Evolutionary conservation across 2,888 invertebrate genomes (phyloP), one percentile per base, ranked within the genome.

Genomic region (Rhaphigaster nebulosa): DNA sequence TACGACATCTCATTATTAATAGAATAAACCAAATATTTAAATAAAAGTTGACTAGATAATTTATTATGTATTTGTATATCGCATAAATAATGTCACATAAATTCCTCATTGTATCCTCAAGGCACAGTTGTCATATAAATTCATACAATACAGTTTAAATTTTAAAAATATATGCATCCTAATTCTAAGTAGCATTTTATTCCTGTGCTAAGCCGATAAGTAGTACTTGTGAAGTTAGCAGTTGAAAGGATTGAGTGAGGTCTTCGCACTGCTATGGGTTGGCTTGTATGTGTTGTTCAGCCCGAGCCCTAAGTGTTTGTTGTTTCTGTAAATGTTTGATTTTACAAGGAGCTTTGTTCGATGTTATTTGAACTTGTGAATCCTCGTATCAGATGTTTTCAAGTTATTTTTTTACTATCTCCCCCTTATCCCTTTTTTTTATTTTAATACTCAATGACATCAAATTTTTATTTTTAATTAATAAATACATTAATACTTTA

Each of bases 241-340:
- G 34, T 34, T 34, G 70, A 38, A 70, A 34, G 70, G 70, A 15
- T 70, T 34, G 34, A 34, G 70, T 65, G 65, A 65, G 29, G 70
- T 34, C 70, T 70, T 70, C 1, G 34, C 34, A 34, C 3, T 34
- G 20, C 34, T 18, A 70, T 34, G 70, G 70, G 34, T 70, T 70
- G 15, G 70, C 18, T 34, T 60, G 60, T 65, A 26, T 65, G 65
- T 65, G 65, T 65, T 70, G 13, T 70, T 20, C 20, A 38, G 34
- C 18, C 34, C 70, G 15, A 34, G 38, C 34, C 18, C 34, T 34
- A 70, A 70, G 70, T 70, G 70, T 70, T 70, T 70, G 70, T 70
- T 70, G 70, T 70, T 70, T 70, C 34, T 38, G 70, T 70, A 70
- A 70, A 70, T 70, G 70, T 70, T 70, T 70, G 70, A 70, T 70